phyloP scores from a whole-genome alignment of 2,113 vertebrate genomes.

The Willisornis vidua region DNA sequence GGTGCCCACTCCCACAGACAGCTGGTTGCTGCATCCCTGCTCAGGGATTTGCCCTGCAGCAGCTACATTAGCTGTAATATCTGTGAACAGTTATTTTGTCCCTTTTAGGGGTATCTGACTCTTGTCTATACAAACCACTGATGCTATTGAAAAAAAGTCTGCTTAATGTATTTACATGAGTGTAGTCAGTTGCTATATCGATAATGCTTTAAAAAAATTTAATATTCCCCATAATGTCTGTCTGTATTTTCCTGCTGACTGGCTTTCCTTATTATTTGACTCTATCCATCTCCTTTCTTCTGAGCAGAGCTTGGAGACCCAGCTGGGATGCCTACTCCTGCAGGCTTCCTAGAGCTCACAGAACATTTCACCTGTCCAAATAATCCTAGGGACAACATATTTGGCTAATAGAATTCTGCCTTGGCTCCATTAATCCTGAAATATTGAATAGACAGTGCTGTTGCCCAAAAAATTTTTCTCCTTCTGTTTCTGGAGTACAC shows the following conservation, averaged over 20 bases:
- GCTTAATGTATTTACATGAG: neutral
- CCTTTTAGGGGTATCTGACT: neutral
- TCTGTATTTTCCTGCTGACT: accelerated
- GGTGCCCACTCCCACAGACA: accelerated
- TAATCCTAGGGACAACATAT: neutral
- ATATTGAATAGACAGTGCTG: neutral
- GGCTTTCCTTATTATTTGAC: neutral
- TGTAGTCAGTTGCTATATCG: neutral
- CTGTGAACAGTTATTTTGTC: neutral
- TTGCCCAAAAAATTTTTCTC: neutral
- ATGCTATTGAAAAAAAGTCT: neutral
- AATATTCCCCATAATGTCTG: neutral
- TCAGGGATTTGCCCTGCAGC: neutral
- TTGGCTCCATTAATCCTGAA: neutral
- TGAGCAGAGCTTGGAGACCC: neutral
- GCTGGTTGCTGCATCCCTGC: neutral
- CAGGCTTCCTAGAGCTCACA: neutral
- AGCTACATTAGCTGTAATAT: neutral
- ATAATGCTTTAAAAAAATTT: neutral
- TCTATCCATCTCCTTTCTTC: neutral
- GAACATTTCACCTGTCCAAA: neutral
- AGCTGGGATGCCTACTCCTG: neutral
- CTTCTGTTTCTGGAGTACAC: neutral
- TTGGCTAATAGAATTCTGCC: neutral
- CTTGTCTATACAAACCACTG: neutral